phyloP scores from a whole-genome alignment of 2,113 vertebrate species.

The Cynocephalus volans region DNA sequence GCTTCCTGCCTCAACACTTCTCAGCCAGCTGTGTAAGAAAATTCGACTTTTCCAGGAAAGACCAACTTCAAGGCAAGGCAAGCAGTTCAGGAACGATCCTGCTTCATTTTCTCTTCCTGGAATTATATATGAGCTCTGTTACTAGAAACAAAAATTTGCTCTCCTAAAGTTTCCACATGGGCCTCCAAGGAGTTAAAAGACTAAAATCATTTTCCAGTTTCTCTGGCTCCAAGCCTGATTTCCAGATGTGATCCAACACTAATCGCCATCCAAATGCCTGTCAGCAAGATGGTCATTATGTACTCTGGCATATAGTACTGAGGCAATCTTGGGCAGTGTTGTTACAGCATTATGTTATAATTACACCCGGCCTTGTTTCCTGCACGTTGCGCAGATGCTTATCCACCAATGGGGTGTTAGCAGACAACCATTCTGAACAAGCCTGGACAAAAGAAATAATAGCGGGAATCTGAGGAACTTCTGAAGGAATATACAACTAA shows the following conservation, averaged over 20 bases:
- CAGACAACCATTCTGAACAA: constrained; percentile 77
- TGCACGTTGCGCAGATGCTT: constrained; percentile 80
- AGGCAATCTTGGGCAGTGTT: constrained; percentile 80
- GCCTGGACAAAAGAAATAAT: constrained; percentile 76
- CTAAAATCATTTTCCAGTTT: constrained; percentile 83
- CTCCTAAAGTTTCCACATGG: constrained; percentile 70
- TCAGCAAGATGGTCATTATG: constrained; percentile 69
- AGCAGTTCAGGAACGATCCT: constrained; percentile 28
- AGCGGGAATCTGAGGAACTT: constrained; percentile 78
- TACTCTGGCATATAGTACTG: constrained; percentile 74
- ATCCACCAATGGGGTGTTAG: constrained; percentile 72
- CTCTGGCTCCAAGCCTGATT: constrained; percentile 78
- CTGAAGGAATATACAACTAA: constrained; percentile 56
- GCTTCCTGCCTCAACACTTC: neutral
- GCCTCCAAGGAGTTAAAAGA: constrained; percentile 78
- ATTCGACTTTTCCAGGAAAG: neutral
- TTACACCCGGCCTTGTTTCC: constrained; percentile 78
- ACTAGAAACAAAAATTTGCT: constrained; percentile 68
- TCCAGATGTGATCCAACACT: constrained; percentile 69
- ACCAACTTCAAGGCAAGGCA: neutral
- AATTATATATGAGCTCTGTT: constrained; percentile 59
- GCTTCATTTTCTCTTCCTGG: constrained; percentile 48
- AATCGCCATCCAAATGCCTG: constrained; percentile 73
- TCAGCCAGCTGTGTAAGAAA: neutral
- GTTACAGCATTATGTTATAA: constrained; percentile 81